Evolutionary conservation across 2,888 invertebrate genomes (phyloP), one percentile per base, ranked within the genome.

Genomic region (Caenorhabditis wallacei): DNA sequence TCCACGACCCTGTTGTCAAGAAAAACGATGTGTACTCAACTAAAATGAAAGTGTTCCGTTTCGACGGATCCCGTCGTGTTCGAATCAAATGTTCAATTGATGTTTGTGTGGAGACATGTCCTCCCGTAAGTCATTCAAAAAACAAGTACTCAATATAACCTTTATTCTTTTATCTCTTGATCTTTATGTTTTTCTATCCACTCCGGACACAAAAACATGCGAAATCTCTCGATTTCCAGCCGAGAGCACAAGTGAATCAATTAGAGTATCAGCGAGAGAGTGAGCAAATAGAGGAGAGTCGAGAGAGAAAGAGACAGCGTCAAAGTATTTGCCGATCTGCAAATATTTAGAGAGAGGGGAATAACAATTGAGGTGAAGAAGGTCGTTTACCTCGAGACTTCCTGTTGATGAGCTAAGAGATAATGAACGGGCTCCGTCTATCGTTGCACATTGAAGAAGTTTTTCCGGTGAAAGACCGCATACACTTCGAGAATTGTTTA

Each of bases 31-130:
- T 88, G 26, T 86, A 84, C 66, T 88, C 85, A n/a, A 89, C 92
- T 16, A 87, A 85, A 59, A 85, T 92, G 85, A 89, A 89, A 85
- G 86, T 86, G 13, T 92, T 92, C 70, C 89, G 92, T 18, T 92
- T 92, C 81, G 92, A 92, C 69, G 92, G 92, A 13, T 90, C 91
- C 16, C 72, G 90, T 8, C 76, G 91, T 20, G 92, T 92, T 10
- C 84, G 89, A 8, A 89, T 92, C 54, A 87, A 89, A 20, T 92
- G 92, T 61, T 81, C 87, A 1, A 85, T 92, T 22, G 91, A 92
- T 79, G 89, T 92, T 59, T 92, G 92, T 70, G 82, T 87, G 22
- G 85, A 90, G n/a, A 57, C 56, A 1, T 90, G 90, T 81, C 88
- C 86, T 22, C 87, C 89, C 81, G 90, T 90, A 35, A 48, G 22